Evolutionary conservation across 2,888 invertebrate genomes (phyloP).

Genomic region (Tenthredo amoena): DNA sequence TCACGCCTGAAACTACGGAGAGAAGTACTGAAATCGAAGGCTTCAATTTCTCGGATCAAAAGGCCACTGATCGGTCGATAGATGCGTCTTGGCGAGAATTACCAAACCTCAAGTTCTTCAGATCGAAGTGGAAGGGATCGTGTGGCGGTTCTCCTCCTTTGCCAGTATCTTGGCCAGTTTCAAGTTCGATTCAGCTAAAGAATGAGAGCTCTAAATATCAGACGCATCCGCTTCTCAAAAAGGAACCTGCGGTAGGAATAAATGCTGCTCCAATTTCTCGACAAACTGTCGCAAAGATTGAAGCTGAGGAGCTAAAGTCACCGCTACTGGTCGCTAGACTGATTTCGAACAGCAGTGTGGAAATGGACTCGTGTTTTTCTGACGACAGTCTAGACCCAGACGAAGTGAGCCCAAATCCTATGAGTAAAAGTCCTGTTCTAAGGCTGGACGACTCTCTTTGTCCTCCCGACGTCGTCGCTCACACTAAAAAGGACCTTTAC

Average conservation of each 20-base stretch:
- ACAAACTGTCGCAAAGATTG: background rate
- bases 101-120: background rate
- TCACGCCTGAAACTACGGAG: conserved; percentile 62
- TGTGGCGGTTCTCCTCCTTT: conserved; percentile 4
- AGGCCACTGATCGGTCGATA: background rate
- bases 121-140: background rate
- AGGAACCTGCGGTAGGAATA: background rate
- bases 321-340: conserved; percentile 50
- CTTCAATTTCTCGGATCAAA: background rate
- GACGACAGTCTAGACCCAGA: conserved; percentile 69
- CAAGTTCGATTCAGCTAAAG: background rate
- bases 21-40: conserved; percentile 58
- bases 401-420: conserved; percentile 52
- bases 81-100: background rate
- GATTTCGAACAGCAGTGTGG: conserved; percentile 54
- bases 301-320: conserved; percentile 48
- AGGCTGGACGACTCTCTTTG: conserved; percentile 59
- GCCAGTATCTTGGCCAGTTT: background rate
- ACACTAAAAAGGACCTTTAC: conserved; percentile 65
- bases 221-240: background rate
- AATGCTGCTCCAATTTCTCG: background rate
- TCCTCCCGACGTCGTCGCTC: conserved; percentile 71
- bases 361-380: conserved; percentile 67
- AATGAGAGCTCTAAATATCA: background rate
- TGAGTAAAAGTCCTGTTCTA: background rate